Base-by-base conservation (phyloP, 37 sponge, comb jelly and placozoan genomes). In the Mnemiopsis leidyi region DNA sequence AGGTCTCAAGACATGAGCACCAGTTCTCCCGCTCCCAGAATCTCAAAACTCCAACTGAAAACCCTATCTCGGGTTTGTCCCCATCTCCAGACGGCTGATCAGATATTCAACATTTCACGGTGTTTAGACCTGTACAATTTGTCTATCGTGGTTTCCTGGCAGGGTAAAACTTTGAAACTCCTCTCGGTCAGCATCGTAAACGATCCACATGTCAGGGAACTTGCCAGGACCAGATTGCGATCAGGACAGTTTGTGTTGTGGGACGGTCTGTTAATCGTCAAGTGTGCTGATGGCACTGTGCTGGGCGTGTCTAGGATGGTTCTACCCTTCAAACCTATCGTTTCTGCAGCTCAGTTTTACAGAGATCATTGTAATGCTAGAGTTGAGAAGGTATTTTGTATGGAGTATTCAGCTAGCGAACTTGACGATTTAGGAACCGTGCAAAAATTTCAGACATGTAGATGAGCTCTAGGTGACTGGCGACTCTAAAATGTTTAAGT, bases 101-200 rank as follows among this genome's bases (percentile, higher is more conserved):
- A 79, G 82, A 79, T 79, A 16, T 79, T 36, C 21, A 79, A 79
- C 37, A 79, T 79, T 79, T 79, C 82, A 30, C 82, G 82, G 36
- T 35, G 36, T 79, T 23, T 33, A 29, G 82, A 35, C 21, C 82
- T 79, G 9, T 36, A 20, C 21, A 31, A 31, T 29, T 13, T 79
- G 9, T 79, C 36, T 32, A 7, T 33, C 1, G 36, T 33, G 36
- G 82, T 79, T 20, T 36, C 21, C 7, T 79, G 82, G 82, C 23
- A 79, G 13, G 82, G 3, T 29, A 32, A 35, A 29, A 23, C 82
- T 32, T 20, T 79, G 36, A 79, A 79, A 35, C 82, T 79, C 82
- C 28, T 18, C 3, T 28, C 36, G 2, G 36, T 79, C 37, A 7
- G 1, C 9, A 7, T 31, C 1, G 37, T 35, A 2, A 13, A 1